Evolutionary conservation across 2,797 vertebrate species (phyloP), one percentile per base, ranked within the genome.

Genomic region (Pogoniulus pusillus): DNA sequence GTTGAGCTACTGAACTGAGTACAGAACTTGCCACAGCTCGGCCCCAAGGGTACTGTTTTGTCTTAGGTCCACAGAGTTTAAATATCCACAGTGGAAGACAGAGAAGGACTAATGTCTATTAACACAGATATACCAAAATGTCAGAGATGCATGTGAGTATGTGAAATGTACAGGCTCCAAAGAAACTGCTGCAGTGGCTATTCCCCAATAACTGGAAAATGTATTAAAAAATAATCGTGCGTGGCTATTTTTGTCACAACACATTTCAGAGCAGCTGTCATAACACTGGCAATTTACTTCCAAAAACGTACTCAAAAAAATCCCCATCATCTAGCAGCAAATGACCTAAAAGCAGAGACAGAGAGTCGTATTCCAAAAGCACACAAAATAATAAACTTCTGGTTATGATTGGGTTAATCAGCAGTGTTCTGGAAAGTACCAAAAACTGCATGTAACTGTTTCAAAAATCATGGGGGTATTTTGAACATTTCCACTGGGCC

Each of bases 371-470:
- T 68, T 85, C 77, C 93, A 96, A 96, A 95, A 92, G 79, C 22
- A 86, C 2, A 79, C 24, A 19, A 84, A 89, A 93, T 85, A 95
- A 90, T 91, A 87, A 84, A 37, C 68, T 79, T 65, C 94, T 93
- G 89, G 94, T 72, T 95, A 92, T 93, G 96, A 95, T 10, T 80
- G 96, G 92, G 96, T 97, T 98, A 97, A 97, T 90, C 82, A 87
- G 69, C 80, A 82, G 76, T 82, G 29, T 82, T 95, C 91, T 96
- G 96, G 95, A 91, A 97, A 97, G 91, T 94, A 93, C 96, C 92
- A 96, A 97, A 97, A 94, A 93, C 77, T 91, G 54, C 41, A 93
- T 82, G 55, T 87, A 79, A 79, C 89, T 86, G 69, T 85, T 97
- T 93, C 83, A 92, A 92, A 90, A 96, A 95, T 90, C 89, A 87